Base-by-base conservation (phyloP, 2,113 vertebrate genomes). In the Aptenodytes forsteri region DNA sequence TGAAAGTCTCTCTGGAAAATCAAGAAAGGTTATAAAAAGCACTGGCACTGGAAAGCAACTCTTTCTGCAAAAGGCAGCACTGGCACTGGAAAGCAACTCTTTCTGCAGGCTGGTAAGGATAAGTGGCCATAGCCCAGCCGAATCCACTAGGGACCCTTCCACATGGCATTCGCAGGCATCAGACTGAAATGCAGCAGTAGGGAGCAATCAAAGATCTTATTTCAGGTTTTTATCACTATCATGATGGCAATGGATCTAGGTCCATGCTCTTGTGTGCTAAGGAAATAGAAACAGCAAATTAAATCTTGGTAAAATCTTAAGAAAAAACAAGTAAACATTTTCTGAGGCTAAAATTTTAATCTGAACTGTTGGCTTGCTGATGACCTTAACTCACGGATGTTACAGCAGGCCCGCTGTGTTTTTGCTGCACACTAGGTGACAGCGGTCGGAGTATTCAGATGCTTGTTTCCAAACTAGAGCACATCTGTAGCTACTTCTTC, bases 121-220 rank as follows among this genome's bases (percentile, higher is more conserved):
- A n/a, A 47, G 9, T 9, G 42, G 27, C 23, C 1, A 0, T 49
- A 66, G 42, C 12, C 58, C 67, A 30, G 32, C 16, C 2, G 12
- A 70, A 22, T 55, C 54, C 29, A 25, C 4, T 34, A 13, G 46
- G n/a, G 47, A 55, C 49, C 16, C 7, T 80, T 67, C 85, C 49
- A 42, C 16, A 2, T 16, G n/a, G 71, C 15, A 55, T 69, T 75
- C 54, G 40, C 26, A 52, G 64, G 8, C 21, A 69, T 47, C 1
- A 9, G 36, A 10, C 15, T 58, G 59, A 65, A 83, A 62, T 0
- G 0, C 55, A 66, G 34, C 56, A 82, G 44, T 11, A 76, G 17
- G 30, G 44, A 90, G 47, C 22, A 58, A 46, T 7, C 59, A 23
- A 61, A 19, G 11, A 40, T 13, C 9, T 82, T 8, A 18, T 59